Percentiles rank a stretch among this genome's conserved stretches.
phyloP scores from a whole-genome alignment of 2,113 vertebrate genomes.

The Phocoena sinus region DNA sequence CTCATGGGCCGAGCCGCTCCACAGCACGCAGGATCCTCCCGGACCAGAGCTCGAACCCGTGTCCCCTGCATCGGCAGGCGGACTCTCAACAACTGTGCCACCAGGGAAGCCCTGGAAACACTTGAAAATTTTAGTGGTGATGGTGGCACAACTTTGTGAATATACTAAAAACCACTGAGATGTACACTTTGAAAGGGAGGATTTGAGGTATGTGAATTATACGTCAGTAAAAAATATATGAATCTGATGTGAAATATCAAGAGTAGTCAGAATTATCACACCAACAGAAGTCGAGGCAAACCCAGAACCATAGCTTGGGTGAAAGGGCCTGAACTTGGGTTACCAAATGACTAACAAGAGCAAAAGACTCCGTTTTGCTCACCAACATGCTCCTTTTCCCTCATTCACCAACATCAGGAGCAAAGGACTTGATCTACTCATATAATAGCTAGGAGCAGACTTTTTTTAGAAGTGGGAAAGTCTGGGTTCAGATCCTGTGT shows the following conservation, averaged over 20 bases:
- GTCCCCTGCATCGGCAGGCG: too few species aligned
- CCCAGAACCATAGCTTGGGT: background rate
- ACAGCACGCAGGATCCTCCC: too few species aligned
- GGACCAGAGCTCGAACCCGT: too few species aligned
- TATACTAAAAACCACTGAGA: background rate
- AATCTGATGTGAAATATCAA: background rate
- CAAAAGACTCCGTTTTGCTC: background rate
- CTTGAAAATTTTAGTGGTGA: background rate
- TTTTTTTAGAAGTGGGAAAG: background rate
- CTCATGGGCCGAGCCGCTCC: too few species aligned
- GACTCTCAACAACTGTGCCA: too few species aligned
- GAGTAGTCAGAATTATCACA: background rate
- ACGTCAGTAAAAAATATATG: background rate
- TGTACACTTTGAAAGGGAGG: background rate
- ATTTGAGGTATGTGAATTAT: background rate
- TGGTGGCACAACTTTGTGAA: background rate
- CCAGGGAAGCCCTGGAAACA: background rate
- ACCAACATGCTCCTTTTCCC: background rate
- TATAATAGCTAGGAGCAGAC: background rate
- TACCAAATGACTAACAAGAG: background rate
- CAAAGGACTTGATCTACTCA: background rate
- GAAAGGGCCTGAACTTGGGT: background rate
- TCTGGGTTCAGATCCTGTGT: background rate
- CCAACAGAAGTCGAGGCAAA: background rate
- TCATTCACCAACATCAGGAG: background rate